Evolutionary conservation across 2,797 vertebrate species (phyloP).

Genomic region (Diceros bicornis): DNA sequence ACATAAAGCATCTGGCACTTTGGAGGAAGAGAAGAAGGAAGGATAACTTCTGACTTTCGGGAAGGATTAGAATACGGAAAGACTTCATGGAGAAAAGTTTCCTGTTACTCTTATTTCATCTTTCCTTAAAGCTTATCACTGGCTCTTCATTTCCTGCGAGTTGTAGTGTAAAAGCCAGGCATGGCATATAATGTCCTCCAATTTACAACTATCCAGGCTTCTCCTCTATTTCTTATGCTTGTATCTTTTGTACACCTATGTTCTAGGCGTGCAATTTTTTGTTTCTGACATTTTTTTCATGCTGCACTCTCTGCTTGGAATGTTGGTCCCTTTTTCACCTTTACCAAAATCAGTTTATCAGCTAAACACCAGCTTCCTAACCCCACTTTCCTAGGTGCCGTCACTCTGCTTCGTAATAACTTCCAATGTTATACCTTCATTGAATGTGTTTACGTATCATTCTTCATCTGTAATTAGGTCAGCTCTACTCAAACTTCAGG

Average conservation of each 20-base stretch:
- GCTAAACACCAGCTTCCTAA: not conserved
- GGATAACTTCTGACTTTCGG: not conserved
- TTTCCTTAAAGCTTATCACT: not conserved
- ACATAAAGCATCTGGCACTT: not conserved
- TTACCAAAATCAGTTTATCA: not conserved
- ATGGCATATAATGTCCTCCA: not conserved
- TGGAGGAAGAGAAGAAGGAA: not conserved
- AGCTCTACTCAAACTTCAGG: not conserved
- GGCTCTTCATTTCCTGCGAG: not conserved
- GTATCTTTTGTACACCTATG: not conserved
- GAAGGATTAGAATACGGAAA: not conserved
- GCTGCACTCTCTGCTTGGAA: not conserved
- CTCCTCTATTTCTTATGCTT: not conserved
- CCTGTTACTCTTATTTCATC: not conserved
- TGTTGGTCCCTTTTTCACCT: not conserved
- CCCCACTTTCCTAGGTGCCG: not conserved
- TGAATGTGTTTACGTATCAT: not conserved
- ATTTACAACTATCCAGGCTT: not conserved
- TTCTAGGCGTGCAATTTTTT: not conserved
- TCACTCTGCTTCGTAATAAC: not conserved
- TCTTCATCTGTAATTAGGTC: not conserved
- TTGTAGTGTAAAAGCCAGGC: not conserved
- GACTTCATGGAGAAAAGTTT: not conserved
- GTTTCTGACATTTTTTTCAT: not conserved
- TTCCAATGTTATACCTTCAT: not conserved